Base-by-base conservation (phyloP, 2,797 vertebrate genomes). In the Lithobates pipiens region DNA sequence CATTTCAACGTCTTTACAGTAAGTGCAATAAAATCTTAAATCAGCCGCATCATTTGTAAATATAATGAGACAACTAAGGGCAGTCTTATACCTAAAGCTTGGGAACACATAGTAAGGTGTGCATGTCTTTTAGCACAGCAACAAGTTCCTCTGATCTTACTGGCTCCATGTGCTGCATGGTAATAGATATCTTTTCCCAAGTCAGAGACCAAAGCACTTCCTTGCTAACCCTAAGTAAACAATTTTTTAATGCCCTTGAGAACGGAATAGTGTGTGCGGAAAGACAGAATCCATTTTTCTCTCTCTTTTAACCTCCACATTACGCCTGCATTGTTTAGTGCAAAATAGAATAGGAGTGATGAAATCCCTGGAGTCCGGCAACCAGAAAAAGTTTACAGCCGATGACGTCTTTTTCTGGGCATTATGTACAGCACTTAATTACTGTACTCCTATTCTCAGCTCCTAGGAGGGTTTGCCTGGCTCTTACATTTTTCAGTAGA, bases 211-310 rank as follows among this genome's bases (percentile, higher is more conserved):
- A 27, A 34, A 80, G 76, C 73, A 81, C 81, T 86, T 86, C 79
- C 85, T 86, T 82, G 71, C 63, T 25, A 65, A 86, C 50, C 54
- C 63, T 27, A 69, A 65, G 36, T 82, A 82, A 86, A 86, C 84
- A 86, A 77, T 77, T 74, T 82, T 76, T 81, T 44, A 86, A 71
- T 86, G 27, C 79, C 73, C 79, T 21, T n/a, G 85, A 82, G 85
- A 77, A 50, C 25, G 25, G 68, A 57, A 86, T 77, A 44, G 36
- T 44, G 65, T 9, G 44, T 80, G 83, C 29, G 34, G 85, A 57
- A 71, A 77, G 65, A 70, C 72, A 54, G 67, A 65, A 74, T 68
- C 71, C 16, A 69, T 76, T 72, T 46, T 82, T 75, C 18, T 11
- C 21, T 39, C 71, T 13, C 34, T 21, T 85, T 67, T 77, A 76